Base-by-base conservation (phyloP, 2,888 invertebrate genomes). In the Ptycholaimellus sp. region DNA sequence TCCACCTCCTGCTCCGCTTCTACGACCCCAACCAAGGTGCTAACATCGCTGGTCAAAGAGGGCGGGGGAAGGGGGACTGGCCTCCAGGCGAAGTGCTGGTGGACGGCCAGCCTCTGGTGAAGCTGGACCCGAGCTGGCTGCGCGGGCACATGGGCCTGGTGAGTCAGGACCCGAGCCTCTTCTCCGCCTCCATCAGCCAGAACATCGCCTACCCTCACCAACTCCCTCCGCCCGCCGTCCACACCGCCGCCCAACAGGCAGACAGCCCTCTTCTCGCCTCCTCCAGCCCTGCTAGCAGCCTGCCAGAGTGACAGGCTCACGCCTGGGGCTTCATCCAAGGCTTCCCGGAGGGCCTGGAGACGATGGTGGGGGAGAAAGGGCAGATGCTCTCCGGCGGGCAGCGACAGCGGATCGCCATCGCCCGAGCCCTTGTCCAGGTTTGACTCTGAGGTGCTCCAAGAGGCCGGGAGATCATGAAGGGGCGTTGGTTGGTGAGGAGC, bases 181-280 rank as follows among this genome's bases (percentile, higher is more conserved):
- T 90, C 58, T 78, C 80, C 20, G 75, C 76, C 36, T 72, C 75
- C 3, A 77, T 87, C 45, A 71, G 71, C 44, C 81, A 85, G 1
- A 83, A 83, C 59, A 79, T 83, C 46, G 60, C 76, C 9, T 90
- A 87, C 55, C n/a, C n/a, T n/a, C n/a, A n/a, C n/a, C n/a, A n/a
- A n/a, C n/a, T n/a, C n/a, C n/a, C n/a, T n/a, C n/a, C n/a, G n/a
- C n/a, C n/a, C n/a, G n/a, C n/a, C n/a, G n/a, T n/a, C n/a, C n/a
- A n/a, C n/a, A n/a, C n/a, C n/a, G n/a, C n/a, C n/a, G n/a, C n/a
- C n/a, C n/a, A n/a, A n/a, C n/a, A n/a, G n/a, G n/a, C n/a, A n/a
- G n/a, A n/a, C n/a, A n/a, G n/a, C n/a, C n/a, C n/a, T n/a, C n/a
- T n/a, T n/a, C n/a, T n/a, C n/a, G n/a, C n/a, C n/a, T n/a, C n/a